Evolutionary conservation across 2,888 invertebrate species (phyloP), one percentile per base, ranked within the genome.

Genomic region (Chloroclystis v-ata): DNA sequence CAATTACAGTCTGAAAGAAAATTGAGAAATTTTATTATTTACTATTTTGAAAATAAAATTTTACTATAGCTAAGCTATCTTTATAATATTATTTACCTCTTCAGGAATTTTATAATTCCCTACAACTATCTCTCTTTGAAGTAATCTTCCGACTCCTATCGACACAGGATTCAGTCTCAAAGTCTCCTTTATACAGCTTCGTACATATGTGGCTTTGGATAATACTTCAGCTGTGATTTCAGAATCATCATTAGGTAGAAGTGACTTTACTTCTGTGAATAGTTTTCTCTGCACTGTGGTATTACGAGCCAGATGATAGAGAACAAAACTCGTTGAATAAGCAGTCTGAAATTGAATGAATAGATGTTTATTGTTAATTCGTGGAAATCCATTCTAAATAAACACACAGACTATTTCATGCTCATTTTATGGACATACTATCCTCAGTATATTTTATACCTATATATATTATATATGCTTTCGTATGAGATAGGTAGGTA

Each of bases 101-200:
- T 92, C 89, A 5, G 96, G 96, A 52, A 96, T 91, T 37, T 86
- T 75, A 76, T 93, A 95, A 28, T 92, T 93, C 49, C 92, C 91
- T 37, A 97, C 87, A 24, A 92, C 76, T 1, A 92, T 85, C 67
- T 95, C 93, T 38, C 89, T 89, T 55, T 92, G 91, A 26, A 95
- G 76, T 37, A 94, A 85, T 25, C 97, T 84, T 0, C 96, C 96
- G 41, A 95, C 89, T 4, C 97, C 97, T 45, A 97, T 89, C 0
- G 96, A 92, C 20, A 97, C 92, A 0, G 97, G 97, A 77, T 94
- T 92, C 37, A 97, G 69, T 51, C 97, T 89, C 16, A 96, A 87
- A 2, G 92, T 92, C 78, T 98, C 98, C 72, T 97, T 97, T 1
- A 97, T 79, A 57, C 93, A 92, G 30, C 95, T 93, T 68, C 94